phyloP scores from a whole-genome alignment of 1,140 invertebrate genomes.

The Cheumatopsyche charites region DNA sequence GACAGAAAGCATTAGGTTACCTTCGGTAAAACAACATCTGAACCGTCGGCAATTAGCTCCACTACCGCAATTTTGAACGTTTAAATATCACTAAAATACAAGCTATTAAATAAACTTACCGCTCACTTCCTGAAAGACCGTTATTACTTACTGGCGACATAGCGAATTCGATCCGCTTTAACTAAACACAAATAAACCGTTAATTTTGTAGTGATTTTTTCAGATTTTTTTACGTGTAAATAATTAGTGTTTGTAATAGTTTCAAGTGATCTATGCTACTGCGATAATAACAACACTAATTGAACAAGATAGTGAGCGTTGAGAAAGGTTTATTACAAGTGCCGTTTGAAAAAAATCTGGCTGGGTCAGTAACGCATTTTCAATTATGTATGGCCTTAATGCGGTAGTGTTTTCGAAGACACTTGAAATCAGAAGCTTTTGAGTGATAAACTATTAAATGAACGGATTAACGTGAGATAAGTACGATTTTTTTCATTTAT shows the following conservation, averaged over 20 bases:
- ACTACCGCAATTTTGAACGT: background rate
- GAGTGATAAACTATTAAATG: background rate
- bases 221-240: no score
- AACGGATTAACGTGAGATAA: background rate
- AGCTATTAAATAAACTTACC: background rate
- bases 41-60: slow-evolving; percentile 14
- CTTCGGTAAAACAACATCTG: slow-evolving; percentile 30
- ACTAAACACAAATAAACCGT: no score
- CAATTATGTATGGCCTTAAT: slow-evolving; percentile 2
- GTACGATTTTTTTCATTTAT: background rate
- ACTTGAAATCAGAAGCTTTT: slow-evolving; percentile 5
- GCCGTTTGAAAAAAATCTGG: background rate
- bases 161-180: no score
- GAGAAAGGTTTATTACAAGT: slow-evolving; percentile 23
- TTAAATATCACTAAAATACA: background rate
- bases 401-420: background rate
- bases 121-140: no score
- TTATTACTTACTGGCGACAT: no score
- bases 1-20: slow-evolving; percentile 38
- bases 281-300: background rate
- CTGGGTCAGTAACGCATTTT: slow-evolving; percentile 16
- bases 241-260: no score
- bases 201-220: no score
- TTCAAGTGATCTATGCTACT: background rate
- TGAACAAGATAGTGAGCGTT: slow-evolving; percentile 22